phyloP scores from a whole-genome alignment of 2,888 invertebrate species.

The Timandra comae region DNA sequence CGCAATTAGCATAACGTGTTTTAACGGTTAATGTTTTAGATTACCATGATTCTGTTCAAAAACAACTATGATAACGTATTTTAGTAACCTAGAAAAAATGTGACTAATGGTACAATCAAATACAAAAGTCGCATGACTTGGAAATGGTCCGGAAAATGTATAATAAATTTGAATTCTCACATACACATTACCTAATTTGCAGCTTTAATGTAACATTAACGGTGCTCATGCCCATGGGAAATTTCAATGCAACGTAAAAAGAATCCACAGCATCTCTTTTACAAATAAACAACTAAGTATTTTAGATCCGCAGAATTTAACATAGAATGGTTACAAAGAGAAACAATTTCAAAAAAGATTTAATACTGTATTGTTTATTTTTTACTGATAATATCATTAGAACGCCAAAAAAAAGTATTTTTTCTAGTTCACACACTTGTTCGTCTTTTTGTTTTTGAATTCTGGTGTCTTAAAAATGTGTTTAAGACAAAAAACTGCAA shows the following conservation, averaged over 20 bases:
- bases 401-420: slow-evolving; percentile 1
- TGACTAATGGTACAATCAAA: slow-evolving; percentile 36
- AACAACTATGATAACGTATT: too few relatives aligned
- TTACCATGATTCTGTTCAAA: slow-evolving; percentile 14
- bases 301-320: slow-evolving; percentile 35
- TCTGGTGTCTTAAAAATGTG: too few relatives aligned
- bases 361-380: slow-evolving; percentile 12
- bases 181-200: slow-evolving; percentile 67
- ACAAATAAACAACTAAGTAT: slow-evolving; percentile 52
- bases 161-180: slow-evolving; percentile 48
- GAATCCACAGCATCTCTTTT: slow-evolving; percentile 27
- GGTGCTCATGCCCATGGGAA: slow-evolving; percentile 52
- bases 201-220: slow-evolving; percentile 58
- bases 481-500: too few relatives aligned
- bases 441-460: slow-evolving; percentile 1
- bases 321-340: slow-evolving; percentile 25
- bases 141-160: slow-evolving; percentile 12
- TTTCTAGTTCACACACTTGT: slow-evolving; percentile 1
- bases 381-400: slow-evolving; percentile 11
- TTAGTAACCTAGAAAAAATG: background rate
- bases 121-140: slow-evolving; percentile 30
- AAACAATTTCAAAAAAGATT: slow-evolving; percentile 10
- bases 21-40: slow-evolving; percentile 13
- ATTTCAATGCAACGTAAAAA: slow-evolving; percentile 37
- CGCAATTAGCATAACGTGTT: slow-evolving; percentile 21